Evolutionary conservation across 1,140 invertebrate species (phyloP).

Genomic region (Eulimnadia texana): DNA sequence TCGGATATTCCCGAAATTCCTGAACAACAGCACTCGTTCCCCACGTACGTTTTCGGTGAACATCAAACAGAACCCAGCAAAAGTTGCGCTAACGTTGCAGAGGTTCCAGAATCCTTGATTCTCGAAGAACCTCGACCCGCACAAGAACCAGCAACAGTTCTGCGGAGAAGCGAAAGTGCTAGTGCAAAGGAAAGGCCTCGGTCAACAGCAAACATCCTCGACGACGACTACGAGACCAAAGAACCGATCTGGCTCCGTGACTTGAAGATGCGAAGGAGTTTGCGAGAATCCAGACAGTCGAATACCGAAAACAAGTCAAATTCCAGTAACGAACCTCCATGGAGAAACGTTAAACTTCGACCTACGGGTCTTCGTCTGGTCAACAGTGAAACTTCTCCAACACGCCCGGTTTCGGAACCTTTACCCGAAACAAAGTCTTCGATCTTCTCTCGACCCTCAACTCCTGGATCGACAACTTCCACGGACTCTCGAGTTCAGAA

Average conservation of each 20-base stretch:
- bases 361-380: background rate
- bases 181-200: background rate
- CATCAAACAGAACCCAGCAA: too few relatives aligned
- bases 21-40: background rate
- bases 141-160: background rate
- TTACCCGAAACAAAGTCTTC: background rate
- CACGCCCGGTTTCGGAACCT: background rate
- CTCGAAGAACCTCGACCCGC: background rate
- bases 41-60: background rate
- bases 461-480: conserved; percentile 3
- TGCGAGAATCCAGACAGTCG: background rate
- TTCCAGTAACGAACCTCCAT: background rate
- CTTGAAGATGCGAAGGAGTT: conserved; percentile 8
- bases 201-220: conserved; percentile 9
- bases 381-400: background rate
- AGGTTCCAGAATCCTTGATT: background rate
- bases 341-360: conserved; percentile 7
- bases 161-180: background rate
- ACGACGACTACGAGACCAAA: conserved; percentile 2
- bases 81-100: background rate
- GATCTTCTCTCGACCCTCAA: conserved; percentile 1
- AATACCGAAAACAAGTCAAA: background rate
- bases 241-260: conserved; percentile 13
- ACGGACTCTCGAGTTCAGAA: background rate
- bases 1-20: background rate